Conservation (phyloP, 2,888 invertebrate genomes). For the Sarcophaga variegata region DNA sequence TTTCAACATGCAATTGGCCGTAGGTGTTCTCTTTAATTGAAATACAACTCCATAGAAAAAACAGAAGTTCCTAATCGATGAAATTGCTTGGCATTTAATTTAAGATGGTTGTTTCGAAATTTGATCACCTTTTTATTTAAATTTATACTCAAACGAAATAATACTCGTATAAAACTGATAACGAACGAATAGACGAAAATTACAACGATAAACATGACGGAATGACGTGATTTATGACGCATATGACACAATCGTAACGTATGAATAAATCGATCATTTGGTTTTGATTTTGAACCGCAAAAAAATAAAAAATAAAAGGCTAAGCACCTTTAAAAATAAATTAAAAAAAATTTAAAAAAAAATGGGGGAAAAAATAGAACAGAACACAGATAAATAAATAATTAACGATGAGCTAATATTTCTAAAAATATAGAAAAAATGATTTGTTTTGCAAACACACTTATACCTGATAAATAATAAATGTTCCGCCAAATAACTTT, state of each 20-base stretch:
- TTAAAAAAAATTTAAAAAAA: too few relatives aligned
- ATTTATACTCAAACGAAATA: neutral
- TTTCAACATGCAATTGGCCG: too few relatives aligned
- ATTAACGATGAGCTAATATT: neutral
- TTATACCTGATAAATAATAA: too few relatives aligned
- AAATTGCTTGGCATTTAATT: too few relatives aligned
- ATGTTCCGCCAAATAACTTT: too few relatives aligned
- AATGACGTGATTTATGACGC: constrained; percentile 48
- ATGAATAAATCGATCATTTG: neutral
- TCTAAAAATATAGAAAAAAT: neutral
- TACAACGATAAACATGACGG: constrained; percentile 32
- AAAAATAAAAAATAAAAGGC: neutral
- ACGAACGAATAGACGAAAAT: constrained; percentile 40
- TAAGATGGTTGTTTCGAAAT: too few relatives aligned
- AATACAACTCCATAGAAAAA: too few relatives aligned
- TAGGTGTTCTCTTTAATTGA: too few relatives aligned
- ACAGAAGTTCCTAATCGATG: too few relatives aligned
- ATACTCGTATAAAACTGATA: constrained; percentile 7
- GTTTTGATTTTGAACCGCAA: neutral
- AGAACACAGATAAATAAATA: neutral
- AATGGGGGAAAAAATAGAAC: neutral
- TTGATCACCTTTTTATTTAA: too few relatives aligned
- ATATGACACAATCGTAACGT: constrained; percentile 30
- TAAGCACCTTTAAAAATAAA: neutral
- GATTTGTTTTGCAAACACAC: neutral